A percentile compares a stretch with the other conserved stretches of the same genome.
Evolutionary conservation across 2,888 invertebrate genomes (phyloP).

Genomic region (Drosophila merina): DNA sequence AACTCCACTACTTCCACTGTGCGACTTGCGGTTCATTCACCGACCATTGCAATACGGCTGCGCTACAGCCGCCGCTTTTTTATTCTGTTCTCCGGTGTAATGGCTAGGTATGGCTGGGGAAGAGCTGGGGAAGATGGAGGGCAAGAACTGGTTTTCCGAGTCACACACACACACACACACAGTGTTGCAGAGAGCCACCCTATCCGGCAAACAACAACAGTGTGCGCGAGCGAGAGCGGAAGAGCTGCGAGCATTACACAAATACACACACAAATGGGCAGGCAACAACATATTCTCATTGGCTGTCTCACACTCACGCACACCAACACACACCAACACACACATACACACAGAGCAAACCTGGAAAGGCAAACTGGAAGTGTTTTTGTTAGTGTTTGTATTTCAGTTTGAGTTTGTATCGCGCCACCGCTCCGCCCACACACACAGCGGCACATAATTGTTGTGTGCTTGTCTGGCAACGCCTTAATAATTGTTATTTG

Average conservation of each 20-base stretch:
- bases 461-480: constrained; percentile 81
- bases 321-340: not conserved
- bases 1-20: constrained; percentile 9
- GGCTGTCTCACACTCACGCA: constrained; percentile 68
- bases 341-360: constrained; percentile 29
- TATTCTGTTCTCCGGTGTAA: constrained; percentile 54
- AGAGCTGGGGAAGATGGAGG: constrained; percentile 4
- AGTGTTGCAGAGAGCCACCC: constrained; percentile 52
- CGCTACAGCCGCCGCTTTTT: constrained; percentile 54
- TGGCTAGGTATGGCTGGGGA: not conserved
- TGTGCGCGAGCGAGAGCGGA: constrained; percentile 51
- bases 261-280: constrained; percentile 59
- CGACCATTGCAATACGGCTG: constrained; percentile 76
- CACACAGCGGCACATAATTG: constrained; percentile 65
- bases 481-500: constrained; percentile 83
- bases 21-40: constrained; percentile 78
- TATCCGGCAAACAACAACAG: constrained; percentile 59
- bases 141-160: constrained; percentile 70
- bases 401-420: constrained; percentile 60
- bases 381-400: constrained; percentile 50
- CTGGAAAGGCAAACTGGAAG: constrained; percentile 78
- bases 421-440: constrained; percentile 73
- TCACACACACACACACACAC: constrained; percentile 39
- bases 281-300: constrained; percentile 80
- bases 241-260: constrained; percentile 67